Conservation (phyloP, 2,888 invertebrate genomes). For the Sarcophaga carnaria region DNA sequence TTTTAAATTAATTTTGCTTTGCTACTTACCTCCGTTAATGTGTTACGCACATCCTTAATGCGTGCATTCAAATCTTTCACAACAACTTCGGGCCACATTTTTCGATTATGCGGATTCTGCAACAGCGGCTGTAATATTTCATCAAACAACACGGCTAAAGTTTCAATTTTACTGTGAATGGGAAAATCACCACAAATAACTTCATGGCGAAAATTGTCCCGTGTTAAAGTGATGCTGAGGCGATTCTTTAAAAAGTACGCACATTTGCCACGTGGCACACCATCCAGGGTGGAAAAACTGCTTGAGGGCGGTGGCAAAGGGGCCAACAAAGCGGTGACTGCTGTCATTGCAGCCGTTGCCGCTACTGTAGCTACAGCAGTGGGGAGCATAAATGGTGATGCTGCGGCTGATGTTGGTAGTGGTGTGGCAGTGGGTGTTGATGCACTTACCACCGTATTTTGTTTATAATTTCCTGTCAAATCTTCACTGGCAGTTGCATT, state of each 20-base stretch:
- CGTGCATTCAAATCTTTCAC: slow-evolving; percentile 87
- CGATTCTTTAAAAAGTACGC: slow-evolving; percentile 83
- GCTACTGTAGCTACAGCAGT: slow-evolving; percentile 68
- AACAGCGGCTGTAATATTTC: slow-evolving; percentile 89
- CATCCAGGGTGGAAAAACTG: slow-evolving; percentile 79
- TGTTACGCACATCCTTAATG: slow-evolving; percentile 85
- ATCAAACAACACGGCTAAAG: slow-evolving; percentile 87
- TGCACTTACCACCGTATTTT: slow-evolving; percentile 46
- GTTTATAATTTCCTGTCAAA: slow-evolving; percentile 21
- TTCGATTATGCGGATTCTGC: slow-evolving; percentile 87
- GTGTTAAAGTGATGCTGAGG: slow-evolving; percentile 74
- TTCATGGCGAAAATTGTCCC: slow-evolving; percentile 80
- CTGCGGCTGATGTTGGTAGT: neutral
- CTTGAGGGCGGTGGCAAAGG: slow-evolving; percentile 78
- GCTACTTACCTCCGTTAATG: slow-evolving; percentile 77
- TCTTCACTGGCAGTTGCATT: slow-evolving; percentile 15
- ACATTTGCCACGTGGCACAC: slow-evolving; percentile 81
- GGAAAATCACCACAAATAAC: slow-evolving; percentile 89
- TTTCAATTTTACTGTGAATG: slow-evolving; percentile 86
- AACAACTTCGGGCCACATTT: slow-evolving; percentile 88
- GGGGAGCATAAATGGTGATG: slow-evolving; percentile 51
- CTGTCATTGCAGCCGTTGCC: slow-evolving; percentile 72
- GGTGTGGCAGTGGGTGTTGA: slow-evolving; percentile 49
- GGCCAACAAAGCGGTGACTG: slow-evolving; percentile 73
- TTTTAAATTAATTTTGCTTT: neutral